Percentiles rank a stretch among this genome's conserved stretches.
Conservation (phyloP, 2,888 invertebrate species). For the Epistrophella euchroma region DNA sequence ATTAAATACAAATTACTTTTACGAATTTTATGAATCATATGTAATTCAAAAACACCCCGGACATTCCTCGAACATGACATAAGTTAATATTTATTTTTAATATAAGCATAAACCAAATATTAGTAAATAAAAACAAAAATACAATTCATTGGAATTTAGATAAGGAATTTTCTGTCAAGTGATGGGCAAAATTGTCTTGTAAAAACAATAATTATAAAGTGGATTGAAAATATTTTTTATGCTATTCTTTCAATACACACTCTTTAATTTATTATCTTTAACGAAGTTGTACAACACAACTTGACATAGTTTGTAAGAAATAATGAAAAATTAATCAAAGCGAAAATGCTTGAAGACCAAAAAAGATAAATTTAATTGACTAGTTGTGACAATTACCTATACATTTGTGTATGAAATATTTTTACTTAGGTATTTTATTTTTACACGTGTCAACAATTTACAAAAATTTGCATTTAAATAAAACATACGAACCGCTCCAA, state of each 20-base stretch:
- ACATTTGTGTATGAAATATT: background rate
- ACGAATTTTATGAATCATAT: background rate
- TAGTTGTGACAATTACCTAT: background rate
- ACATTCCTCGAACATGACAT: background rate
- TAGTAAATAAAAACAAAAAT: background rate
- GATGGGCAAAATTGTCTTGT: background rate
- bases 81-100: background rate
- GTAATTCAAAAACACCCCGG: background rate
- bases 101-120: background rate
- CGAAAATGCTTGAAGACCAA: background rate
- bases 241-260: background rate
- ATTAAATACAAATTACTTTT: background rate
- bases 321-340: background rate
- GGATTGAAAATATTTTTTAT: background rate
- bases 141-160: background rate
- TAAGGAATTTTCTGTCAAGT: slow-evolving; percentile 7
- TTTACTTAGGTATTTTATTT: background rate
- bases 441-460: slow-evolving; percentile 16
- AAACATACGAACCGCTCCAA: slow-evolving; percentile 61
- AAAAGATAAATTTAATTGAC: slow-evolving; percentile 15
- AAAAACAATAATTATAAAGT: background rate
- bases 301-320: slow-evolving; percentile 12
- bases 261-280: slow-evolving; percentile 4
- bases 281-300: slow-evolving; percentile 13
- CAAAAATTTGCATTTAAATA: background rate